phyloP scores from a whole-genome alignment of 2,888 invertebrate genomes.

The Drosophila lacicola region DNA sequence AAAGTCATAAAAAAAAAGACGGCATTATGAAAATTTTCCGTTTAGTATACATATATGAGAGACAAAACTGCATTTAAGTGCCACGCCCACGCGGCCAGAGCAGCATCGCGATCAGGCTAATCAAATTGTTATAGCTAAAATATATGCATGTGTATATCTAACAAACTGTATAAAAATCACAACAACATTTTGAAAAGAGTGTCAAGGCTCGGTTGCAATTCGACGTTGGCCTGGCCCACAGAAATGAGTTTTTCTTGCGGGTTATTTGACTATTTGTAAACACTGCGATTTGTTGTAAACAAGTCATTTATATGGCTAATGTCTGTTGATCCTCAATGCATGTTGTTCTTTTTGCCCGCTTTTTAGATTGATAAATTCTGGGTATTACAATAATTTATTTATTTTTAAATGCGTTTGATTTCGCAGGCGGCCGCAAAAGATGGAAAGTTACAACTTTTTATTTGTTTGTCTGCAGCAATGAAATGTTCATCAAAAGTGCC shows the following conservation, averaged over 20 bases:
- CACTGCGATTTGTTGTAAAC: constrained; percentile 71
- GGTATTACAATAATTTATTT: constrained; percentile 73
- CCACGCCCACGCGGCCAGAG: constrained; percentile 34
- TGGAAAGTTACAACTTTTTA: constrained; percentile 12
- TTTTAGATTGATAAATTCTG: constrained; percentile 66
- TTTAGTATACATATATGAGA: constrained; percentile 8
- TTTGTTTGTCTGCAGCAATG: constrained; percentile 11
- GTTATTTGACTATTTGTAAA: constrained; percentile 69
- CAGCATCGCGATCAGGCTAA: constrained; percentile 8
- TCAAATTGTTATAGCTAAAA: constrained; percentile 39
- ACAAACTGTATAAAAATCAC: constrained; percentile 28
- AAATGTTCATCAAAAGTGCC: constrained; percentile 16
- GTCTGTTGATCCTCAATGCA: constrained; percentile 23
- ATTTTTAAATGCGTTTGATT: constrained; percentile 62
- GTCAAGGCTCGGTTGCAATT: constrained; percentile 74
- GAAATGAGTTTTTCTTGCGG: constrained; percentile 55
- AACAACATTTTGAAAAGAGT: constrained; percentile 59
- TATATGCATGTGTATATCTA: constrained; percentile 23
- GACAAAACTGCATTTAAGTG: constrained; percentile 47
- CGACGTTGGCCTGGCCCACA: constrained; percentile 44
- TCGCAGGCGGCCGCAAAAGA: background rate
- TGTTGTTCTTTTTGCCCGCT: constrained; percentile 35
- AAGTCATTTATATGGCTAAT: constrained; percentile 61
- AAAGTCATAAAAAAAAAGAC: constrained; percentile 53
- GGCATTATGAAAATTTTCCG: constrained; percentile 43